Percentiles rank a stretch among this genome's conserved stretches.
Evolutionary conservation across 2,888 invertebrate genomes (phyloP).

Genomic region (Unio delphinus): DNA sequence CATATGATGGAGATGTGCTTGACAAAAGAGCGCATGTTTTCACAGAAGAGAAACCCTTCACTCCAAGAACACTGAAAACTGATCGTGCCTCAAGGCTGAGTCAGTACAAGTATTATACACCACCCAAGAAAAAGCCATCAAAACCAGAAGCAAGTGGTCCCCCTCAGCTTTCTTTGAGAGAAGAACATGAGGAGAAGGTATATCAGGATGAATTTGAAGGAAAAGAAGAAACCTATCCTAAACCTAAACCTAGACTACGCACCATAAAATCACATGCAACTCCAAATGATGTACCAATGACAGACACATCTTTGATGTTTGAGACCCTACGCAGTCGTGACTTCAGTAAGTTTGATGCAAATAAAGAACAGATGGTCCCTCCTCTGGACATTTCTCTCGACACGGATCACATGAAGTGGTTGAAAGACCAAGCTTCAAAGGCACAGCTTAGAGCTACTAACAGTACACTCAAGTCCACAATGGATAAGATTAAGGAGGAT

Average conservation of each 20-base stretch:
- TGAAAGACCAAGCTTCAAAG: constrained; percentile 64
- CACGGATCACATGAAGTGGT: constrained; percentile 66
- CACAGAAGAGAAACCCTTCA: constrained; percentile 67
- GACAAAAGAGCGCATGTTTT: constrained; percentile 62
- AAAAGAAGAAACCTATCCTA: constrained; percentile 9
- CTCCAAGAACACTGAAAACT: constrained; percentile 65
- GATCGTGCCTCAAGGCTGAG: constrained; percentile 62
- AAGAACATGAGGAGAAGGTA: constrained; percentile 10
- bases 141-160: constrained; percentile 12
- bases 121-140: constrained; percentile 30
- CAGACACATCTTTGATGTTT: constrained; percentile 52
- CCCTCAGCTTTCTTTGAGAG: constrained; percentile 8
- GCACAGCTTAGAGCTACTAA: constrained; percentile 47
- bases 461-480: constrained; percentile 34
- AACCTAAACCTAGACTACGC: constrained; percentile 40
- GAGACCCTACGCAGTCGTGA: constrained; percentile 67
- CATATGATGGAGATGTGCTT: constrained; percentile 62
- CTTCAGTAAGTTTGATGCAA: constrained; percentile 32
- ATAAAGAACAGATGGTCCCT: constrained; percentile 52
- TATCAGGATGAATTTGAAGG: constrained; percentile 11
- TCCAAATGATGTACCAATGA: constrained; percentile 33
- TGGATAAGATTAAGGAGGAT: constrained; percentile 29
- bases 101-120: constrained; percentile 66
- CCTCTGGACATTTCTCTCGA: constrained; percentile 68
- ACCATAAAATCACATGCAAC: constrained; percentile 25